phyloP scores from a whole-genome alignment of 2,888 invertebrate species.

The Pristionchus exspectatus region DNA sequence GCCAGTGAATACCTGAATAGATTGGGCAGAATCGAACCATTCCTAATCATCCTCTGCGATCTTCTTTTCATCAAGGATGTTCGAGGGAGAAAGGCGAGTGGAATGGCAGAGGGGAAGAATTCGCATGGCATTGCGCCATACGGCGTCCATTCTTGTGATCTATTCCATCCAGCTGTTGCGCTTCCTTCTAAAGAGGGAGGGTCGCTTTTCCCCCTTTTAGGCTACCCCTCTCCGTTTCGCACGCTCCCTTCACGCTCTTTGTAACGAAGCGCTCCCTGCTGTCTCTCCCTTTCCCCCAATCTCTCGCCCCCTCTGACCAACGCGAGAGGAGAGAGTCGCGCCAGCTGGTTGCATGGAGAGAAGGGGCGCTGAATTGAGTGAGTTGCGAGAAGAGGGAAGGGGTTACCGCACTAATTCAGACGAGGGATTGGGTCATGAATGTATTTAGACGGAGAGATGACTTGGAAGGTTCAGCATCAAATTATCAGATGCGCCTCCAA shows the following conservation, averaged over 20 bases:
- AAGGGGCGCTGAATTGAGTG: constrained; percentile 17
- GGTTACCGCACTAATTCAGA: constrained; percentile 48
- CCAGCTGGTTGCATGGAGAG: constrained; percentile 39
- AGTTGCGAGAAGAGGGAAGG: constrained; percentile 6
- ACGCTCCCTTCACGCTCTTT: not conserved
- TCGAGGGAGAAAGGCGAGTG: not conserved
- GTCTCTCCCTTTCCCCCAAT: not conserved
- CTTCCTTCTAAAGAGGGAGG: not conserved
- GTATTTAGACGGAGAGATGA: not conserved
- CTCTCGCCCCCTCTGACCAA: not conserved
- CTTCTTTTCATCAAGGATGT: not conserved
- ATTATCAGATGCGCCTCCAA: too few relatives aligned
- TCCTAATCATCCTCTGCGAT: not conserved
- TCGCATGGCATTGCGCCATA: constrained; percentile 11
- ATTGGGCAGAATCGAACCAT: too few relatives aligned
- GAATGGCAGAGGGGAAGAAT: not conserved
- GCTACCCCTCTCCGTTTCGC: constrained; percentile 16
- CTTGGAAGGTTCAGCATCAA: too few relatives aligned
- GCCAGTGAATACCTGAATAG: too few relatives aligned
- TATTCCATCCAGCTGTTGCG: constrained; percentile 27
- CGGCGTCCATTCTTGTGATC: constrained; percentile 8
- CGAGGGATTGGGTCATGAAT: constrained; percentile 19
- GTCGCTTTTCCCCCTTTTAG: constrained; percentile 26
- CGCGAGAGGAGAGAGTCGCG: not conserved
- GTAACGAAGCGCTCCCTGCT: not conserved